These are phyloP conservation scores for Melanaphis sacchari DNA, from an alignment of 1,140 invertebrate species.

Conservation along the genomic window DNA sequence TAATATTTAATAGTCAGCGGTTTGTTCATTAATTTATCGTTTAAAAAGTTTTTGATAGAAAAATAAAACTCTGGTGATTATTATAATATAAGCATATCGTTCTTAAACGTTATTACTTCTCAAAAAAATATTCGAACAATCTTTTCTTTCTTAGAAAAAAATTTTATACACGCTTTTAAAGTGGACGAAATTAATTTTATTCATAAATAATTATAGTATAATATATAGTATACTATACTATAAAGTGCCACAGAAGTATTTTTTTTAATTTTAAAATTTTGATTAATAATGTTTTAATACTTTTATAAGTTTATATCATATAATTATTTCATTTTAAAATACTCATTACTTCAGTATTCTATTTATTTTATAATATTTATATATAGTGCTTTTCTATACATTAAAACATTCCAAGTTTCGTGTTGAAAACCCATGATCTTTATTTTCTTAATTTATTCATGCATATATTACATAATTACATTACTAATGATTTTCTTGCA, in stretches of 20 bases:
- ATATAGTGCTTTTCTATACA: background rate
- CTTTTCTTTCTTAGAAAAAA: background rate
- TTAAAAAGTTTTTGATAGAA: background rate
- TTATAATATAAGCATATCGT: background rate
- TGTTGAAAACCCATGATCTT: background rate
- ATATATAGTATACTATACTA: too few relatives aligned
- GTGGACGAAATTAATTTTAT: too few relatives aligned
- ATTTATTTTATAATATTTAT: background rate
- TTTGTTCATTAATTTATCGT: background rate
- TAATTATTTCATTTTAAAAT: background rate
- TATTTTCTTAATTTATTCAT: background rate
- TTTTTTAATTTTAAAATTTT: background rate
- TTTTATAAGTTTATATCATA: background rate
- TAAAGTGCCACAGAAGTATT: too few relatives aligned
- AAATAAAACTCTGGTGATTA: background rate
- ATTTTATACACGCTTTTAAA: background rate
- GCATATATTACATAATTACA: background rate
- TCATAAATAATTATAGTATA: too few relatives aligned
- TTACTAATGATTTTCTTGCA: background rate
- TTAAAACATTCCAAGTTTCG: background rate
- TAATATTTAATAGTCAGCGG: background rate
- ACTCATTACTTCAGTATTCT: background rate
- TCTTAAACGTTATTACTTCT: background rate
- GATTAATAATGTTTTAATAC: too few relatives aligned
- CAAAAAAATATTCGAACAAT: background rate